Percentiles rank a stretch among this genome's conserved stretches.
phyloP scores from a whole-genome alignment of 92 coral and sea anemone genomes.

The Bergia sp. region DNA sequence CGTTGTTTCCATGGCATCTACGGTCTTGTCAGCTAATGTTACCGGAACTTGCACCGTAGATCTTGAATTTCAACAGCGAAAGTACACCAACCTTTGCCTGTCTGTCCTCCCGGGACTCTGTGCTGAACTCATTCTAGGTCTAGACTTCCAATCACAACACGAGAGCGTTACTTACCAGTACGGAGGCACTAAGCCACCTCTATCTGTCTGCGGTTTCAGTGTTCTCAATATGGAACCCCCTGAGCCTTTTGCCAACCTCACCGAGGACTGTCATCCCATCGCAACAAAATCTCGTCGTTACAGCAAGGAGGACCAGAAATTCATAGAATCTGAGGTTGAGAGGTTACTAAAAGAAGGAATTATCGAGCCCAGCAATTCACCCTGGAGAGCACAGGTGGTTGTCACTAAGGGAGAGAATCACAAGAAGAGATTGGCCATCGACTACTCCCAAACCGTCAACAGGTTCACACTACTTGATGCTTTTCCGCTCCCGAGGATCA shows the following conservation, averaged over 20 bases:
- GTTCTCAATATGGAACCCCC: slow-evolving; percentile 41
- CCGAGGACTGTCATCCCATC: slow-evolving; percentile 47
- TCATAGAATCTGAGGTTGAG: slow-evolving; percentile 12
- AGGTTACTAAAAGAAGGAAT: slow-evolving; percentile 42
- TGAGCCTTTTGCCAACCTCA: slow-evolving; percentile 41
- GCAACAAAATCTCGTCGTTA: slow-evolving; percentile 48
- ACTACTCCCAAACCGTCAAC: slow-evolving; percentile 40
- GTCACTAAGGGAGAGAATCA: slow-evolving; percentile 49
- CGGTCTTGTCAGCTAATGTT: slow-evolving; percentile 31
- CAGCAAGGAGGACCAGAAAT: slow-evolving; percentile 21
- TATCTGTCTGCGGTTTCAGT: slow-evolving; percentile 44
- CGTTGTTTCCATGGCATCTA: slow-evolving; percentile 60
- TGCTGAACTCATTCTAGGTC: slow-evolving; percentile 49
- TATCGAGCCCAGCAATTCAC: slow-evolving; percentile 55
- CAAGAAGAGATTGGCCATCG: slow-evolving; percentile 39
- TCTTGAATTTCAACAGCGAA: slow-evolving; percentile 45
- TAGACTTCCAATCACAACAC: slow-evolving; percentile 49
- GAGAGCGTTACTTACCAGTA: slow-evolving; percentile 28
- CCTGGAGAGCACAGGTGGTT: slow-evolving; percentile 49
- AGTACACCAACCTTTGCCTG: slow-evolving; percentile 32
- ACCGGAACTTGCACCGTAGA: slow-evolving; percentile 46
- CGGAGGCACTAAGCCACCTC: slow-evolving; percentile 42
- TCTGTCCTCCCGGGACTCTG: slow-evolving; percentile 59
- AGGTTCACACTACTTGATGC: slow-evolving; percentile 42
- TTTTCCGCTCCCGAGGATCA: slow-evolving; percentile 41